phyloP scores from a whole-genome alignment of 2,113 vertebrate genomes.

The Sylvia atricapilla region DNA sequence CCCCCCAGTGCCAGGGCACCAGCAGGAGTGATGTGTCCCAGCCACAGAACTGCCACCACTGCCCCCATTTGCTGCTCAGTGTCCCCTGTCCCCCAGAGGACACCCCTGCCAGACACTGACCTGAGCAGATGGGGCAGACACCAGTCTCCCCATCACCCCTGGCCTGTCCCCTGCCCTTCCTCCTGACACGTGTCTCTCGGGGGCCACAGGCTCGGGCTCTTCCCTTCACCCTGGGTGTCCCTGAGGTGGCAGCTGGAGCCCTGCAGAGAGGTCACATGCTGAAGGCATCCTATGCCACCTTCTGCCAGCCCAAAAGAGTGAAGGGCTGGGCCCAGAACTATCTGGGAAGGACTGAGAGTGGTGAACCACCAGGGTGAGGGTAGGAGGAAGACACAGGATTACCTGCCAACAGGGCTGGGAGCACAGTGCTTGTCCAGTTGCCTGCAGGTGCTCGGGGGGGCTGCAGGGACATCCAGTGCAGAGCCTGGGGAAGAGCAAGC shows the following conservation, averaged over 20 bases:
- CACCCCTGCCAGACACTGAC: neutral
- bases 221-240: neutral
- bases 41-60: fast-evolving
- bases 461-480: neutral
- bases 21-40: neutral
- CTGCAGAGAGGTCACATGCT: neutral
- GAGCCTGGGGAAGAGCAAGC: neutral
- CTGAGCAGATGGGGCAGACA: constrained; percentile 74
- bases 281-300: neutral
- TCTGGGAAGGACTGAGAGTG: neutral
- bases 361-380: neutral
- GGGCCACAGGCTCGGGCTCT: neutral
- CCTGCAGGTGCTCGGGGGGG: fast-evolving
- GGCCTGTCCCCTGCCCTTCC: neutral
- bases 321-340: neutral
- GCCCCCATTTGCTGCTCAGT: neutral
- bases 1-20: no score
- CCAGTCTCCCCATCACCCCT: neutral
- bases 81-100: neutral
- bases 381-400: neutral
- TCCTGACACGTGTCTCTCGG: fast-evolving
- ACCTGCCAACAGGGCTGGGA: neutral
- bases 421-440: neutral
- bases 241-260: no score
- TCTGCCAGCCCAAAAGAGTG: neutral